Percentiles rank a stretch among this genome's conserved stretches.
phyloP scores from a whole-genome alignment of 2,113 vertebrate genomes.

The Amia ocellicauda region DNA sequence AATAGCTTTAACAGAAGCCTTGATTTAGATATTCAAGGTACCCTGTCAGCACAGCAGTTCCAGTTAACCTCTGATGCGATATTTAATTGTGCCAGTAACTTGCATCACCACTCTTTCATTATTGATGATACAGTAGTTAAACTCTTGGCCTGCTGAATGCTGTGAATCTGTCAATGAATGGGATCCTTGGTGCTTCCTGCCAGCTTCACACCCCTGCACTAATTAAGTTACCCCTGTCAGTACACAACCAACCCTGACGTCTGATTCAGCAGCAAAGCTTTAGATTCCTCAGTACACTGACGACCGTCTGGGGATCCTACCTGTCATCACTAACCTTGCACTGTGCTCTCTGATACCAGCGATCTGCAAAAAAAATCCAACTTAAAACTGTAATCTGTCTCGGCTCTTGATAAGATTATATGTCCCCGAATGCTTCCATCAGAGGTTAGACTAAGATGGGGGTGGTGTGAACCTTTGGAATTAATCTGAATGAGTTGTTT shows the following conservation, averaged over 20 bases:
- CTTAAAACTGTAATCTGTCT: neutral
- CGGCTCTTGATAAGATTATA: slow-evolving; percentile 11
- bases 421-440: neutral
- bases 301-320: neutral
- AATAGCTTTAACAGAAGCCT: too few species aligned
- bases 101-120: neutral
- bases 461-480: neutral
- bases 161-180: slow-evolving; percentile 8
- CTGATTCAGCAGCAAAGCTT: slow-evolving; percentile 10
- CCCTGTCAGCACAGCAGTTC: neutral
- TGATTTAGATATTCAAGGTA: too few species aligned
- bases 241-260: slow-evolving; percentile 3
- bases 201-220: neutral
- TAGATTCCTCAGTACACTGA: slow-evolving; percentile 11
- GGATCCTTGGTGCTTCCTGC: neutral
- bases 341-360: slow-evolving; percentile 1
- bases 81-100: neutral
- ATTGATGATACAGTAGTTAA: neutral
- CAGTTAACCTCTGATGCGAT: neutral
- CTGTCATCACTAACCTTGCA: slow-evolving; percentile 9
- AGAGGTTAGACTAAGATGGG: slow-evolving; percentile 2
- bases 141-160: neutral
- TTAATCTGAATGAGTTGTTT: too few species aligned
- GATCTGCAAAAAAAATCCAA: slow-evolving; percentile 7
- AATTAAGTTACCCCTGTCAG: slow-evolving; percentile 11